Base-by-base conservation (phyloP, 2,113 vertebrate species). In the Athene noctua region DNA sequence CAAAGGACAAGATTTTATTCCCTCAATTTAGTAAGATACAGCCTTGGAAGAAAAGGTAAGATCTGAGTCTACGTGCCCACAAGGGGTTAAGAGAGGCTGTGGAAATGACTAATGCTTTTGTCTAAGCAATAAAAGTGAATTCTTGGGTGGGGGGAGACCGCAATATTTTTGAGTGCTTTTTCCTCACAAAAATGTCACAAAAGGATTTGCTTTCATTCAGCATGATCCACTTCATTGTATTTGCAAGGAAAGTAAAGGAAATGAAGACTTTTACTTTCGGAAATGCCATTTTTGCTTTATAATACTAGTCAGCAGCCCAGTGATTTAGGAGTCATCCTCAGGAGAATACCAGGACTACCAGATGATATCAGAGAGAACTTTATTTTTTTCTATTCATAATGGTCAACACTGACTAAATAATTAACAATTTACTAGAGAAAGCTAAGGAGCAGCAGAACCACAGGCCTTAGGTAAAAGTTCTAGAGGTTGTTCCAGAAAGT, bases 181-280 rank as follows among this genome's bases (percentile, higher is more conserved):
- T 94, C 88, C 92, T 88, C 81, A 80, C 81, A 96, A 92, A 95
- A 96, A 88, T 58, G 88, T 93, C 94, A 96, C 54, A 90, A 49
- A 77, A 93, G 83, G 19, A 77, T 94, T 96, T 95, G 73, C 55
- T 93, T 93, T 88, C 38, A 66, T 93, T 88, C 72, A 40, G 29
- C n/a, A 30, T 67, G 75, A 96, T 88, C 59, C 38, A 34, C 71
- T 88, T 96, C 58, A 59, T 86, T 83, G 20, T 66, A 70, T 86
- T 83, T 88, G 32, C 29, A 80, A 94, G 66, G 68, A 75, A 90
- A 86, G 85, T 46, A 90, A 94, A 97, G 95, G 92, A 96, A 96
- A 95, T 96, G 5, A 95, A 88, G 85, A 66, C 67, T 95, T 94
- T 71, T 92, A 80, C 59, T 85, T 86, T 84, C 1, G 2, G 90